Evolutionary conservation across 1,140 invertebrate genomes (phyloP), one percentile per base, ranked within the genome.

Genomic region (Hermetia illucens): DNA sequence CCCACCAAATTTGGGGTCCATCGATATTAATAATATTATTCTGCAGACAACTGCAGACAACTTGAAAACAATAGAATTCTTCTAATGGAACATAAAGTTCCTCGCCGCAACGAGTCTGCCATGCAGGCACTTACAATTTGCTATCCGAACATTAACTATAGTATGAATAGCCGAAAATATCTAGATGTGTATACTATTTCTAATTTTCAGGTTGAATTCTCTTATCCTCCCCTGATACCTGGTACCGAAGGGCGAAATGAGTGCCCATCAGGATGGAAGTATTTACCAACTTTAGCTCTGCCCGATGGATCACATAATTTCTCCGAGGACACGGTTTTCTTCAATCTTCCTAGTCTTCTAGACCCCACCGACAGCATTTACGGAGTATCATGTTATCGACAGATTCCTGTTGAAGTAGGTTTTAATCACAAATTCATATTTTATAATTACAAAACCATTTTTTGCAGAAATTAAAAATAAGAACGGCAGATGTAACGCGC

Each of bases 301-400:
- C 94, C 94, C 17, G 95, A 98, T 75, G 94, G 94, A 34, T 93
- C 93, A 18, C 95, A 98, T 55, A 98, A 98, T 68, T 96, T 81
- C 63, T 74, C 85, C 40, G 80, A 92, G 59, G 94, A 98, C 58
- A 93, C 91, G 1, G 86, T 96, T 37, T 98, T 85, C 66, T 98
- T 98, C 63, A 88, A 94, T 64, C 65, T 98, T 38, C 93, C 93
- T 21, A 87, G 88, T 50, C 64, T 90, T 17, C 78, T 72, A 13
- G 75, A 90, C 53, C 77, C 82, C 16, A 75, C 77, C 38, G 71
- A 78, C 47, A 95, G 92, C 27, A 76, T 98, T 8, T 98, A 83
- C 72, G 92, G 92, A 6, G 83, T 98, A 41, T 96, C 94, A 15
- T 98, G 95, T 67, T 98, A 95, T 62, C 71, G 91, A 44, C 95